These are phyloP conservation scores for Deroptyus accipitrinus DNA, from an alignment of 2,113 vertebrate genomes.

Conservation along the genomic window DNA sequence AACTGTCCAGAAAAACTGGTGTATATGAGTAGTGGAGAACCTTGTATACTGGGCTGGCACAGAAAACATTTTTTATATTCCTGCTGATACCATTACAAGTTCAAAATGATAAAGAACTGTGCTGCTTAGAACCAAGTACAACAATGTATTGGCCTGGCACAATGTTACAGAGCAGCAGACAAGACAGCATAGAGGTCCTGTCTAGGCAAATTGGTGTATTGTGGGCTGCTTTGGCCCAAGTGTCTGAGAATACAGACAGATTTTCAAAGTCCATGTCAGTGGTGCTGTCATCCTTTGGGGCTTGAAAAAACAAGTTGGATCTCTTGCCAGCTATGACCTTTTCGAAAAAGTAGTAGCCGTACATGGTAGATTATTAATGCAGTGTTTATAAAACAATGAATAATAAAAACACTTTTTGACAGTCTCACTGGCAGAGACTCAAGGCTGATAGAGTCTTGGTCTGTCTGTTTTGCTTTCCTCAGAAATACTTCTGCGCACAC, in stretches of 20 bases:
- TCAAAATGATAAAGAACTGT: not conserved
- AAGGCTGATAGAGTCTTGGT: not conserved
- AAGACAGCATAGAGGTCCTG: fast-evolving
- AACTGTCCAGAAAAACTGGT: not conserved
- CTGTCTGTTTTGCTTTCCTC: not conserved
- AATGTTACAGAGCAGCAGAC: not conserved
- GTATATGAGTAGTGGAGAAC: not conserved
- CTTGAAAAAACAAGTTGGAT: not conserved
- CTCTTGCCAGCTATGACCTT: not conserved
- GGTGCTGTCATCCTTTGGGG: not conserved
- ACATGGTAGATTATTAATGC: not conserved
- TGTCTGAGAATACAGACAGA: not conserved
- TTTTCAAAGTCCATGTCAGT: not conserved
- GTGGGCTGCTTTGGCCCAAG: not conserved
- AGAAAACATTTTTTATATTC: not conserved
- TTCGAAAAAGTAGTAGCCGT: not conserved
- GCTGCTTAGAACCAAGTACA: not conserved
- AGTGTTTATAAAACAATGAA: not conserved
- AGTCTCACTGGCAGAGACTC: not conserved
- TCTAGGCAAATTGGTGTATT: not conserved
- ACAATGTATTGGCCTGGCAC: not conserved
- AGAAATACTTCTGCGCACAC: not conserved
- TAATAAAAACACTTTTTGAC: not conserved
- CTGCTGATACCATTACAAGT: not conserved
- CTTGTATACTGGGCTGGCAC: not conserved